Evolutionary conservation across 2,888 invertebrate genomes (phyloP), one percentile per base, ranked within the genome.

Genomic region (Caenorhabditis drosophilae): DNA sequence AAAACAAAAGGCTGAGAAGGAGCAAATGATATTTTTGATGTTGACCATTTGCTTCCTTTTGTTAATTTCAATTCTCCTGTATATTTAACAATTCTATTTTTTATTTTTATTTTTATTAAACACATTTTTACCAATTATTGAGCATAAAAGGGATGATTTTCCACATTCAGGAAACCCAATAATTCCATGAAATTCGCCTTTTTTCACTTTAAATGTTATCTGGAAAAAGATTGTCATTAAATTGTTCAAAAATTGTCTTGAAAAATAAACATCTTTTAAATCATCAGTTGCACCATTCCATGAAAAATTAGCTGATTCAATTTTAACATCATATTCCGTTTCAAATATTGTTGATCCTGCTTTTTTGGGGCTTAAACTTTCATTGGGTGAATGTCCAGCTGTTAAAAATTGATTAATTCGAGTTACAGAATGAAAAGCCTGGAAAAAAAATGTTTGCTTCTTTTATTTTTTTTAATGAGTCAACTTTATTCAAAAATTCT

Each of bases 61-160:
- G 59, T 52, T 12, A 61, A 25, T 20, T 52, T 46, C 27, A 71
- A 36, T 35, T 71, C 71, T n/a, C n/a, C n/a, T n/a, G n/a, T n/a
- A n/a, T n/a, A n/a, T n/a, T n/a, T n/a, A n/a, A n/a, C n/a, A n/a
- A n/a, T n/a, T n/a, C n/a, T n/a, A n/a, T n/a, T n/a, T n/a, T n/a
- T n/a, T n/a, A n/a, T n/a, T n/a, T n/a, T n/a, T n/a, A n/a, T n/a
- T n/a, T n/a, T n/a, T n/a, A n/a, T n/a, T n/a, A n/a, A n/a, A n/a
- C n/a, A n/a, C n/a, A n/a, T n/a, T n/a, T n/a, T n/a, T n/a, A 42
- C 70, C 70, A 27, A 63, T 44, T 11, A 71, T 67, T 15, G 67
- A 60, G 16, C 48, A 52, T 2, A 71, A 35, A 2, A 71, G 41
- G 2, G 67, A 62, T 1, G 71, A 66, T 40, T 71, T 71, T 49